These are phyloP conservation scores for Volucella inanis DNA, from an alignment of 2,888 invertebrate genomes.

Conservation along the genomic window DNA sequence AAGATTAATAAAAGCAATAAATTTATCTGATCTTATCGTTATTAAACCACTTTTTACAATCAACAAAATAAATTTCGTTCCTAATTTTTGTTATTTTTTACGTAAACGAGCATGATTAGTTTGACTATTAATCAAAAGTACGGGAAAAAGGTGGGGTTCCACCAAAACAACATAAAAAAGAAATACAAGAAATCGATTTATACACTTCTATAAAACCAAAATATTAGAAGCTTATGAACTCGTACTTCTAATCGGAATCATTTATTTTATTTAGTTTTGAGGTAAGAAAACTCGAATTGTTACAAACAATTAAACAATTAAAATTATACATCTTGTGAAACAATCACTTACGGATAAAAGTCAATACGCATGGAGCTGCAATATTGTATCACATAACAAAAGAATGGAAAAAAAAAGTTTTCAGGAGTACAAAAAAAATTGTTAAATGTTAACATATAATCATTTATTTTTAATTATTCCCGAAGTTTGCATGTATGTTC, in stretches of 20 bases:
- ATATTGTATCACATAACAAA: not conserved
- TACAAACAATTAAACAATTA: not conserved
- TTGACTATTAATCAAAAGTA: not conserved
- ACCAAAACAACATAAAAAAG: slow-evolving; percentile 8
- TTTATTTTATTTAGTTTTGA: not conserved
- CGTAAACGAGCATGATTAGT: no score
- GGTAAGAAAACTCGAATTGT: not conserved
- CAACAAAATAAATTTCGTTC: no score
- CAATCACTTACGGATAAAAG: not conserved
- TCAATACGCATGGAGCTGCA: not conserved
- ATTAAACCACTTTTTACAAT: no score
- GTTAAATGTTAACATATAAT: not conserved
- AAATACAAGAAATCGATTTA: slow-evolving; percentile 50
- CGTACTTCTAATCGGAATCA: not conserved
- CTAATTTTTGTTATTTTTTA: no score
- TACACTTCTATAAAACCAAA: slow-evolving; percentile 13
- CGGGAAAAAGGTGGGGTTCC: slow-evolving; percentile 37
- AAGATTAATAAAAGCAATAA: no score
- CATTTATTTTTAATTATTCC: not conserved
- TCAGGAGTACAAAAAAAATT: not conserved
- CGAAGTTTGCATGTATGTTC: not conserved
- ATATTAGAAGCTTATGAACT: not conserved
- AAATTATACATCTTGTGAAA: not conserved
- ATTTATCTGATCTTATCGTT: no score
- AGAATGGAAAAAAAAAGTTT: slow-evolving; percentile 6